Evolutionary conservation across 2,797 vertebrate genomes (phyloP).

Genomic region (Jordanella pulchra): DNA sequence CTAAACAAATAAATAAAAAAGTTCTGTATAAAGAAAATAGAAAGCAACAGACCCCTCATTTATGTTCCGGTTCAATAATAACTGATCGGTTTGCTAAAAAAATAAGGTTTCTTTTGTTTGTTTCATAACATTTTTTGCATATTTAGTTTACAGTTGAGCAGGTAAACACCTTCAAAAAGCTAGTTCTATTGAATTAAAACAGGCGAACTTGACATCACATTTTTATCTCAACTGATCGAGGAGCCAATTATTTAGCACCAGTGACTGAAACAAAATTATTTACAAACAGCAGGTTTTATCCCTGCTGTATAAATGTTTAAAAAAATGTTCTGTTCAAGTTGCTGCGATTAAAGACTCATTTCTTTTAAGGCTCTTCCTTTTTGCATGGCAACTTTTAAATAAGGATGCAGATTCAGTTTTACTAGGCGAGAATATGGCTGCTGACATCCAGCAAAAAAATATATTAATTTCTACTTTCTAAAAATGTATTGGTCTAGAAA

Average conservation of each 20-base stretch:
- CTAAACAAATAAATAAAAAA: too few species aligned
- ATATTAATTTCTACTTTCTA: slow-evolving; percentile 19
- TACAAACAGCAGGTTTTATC: not conserved
- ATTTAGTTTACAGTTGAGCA: not conserved
- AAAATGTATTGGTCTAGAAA: slow-evolving; percentile 30
- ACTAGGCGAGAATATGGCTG: slow-evolving; percentile 5
- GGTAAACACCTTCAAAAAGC: rapidly evolving
- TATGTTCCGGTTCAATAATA: not conserved
- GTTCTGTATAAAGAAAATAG: too few species aligned
- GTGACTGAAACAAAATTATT: not conserved
- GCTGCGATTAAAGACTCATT: not conserved
- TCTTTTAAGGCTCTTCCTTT: not conserved
- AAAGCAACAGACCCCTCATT: not conserved
- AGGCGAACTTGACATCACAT: not conserved
- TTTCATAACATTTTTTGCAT: not conserved
- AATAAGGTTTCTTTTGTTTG: not conserved
- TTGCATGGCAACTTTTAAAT: not conserved
- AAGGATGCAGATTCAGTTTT: not conserved
- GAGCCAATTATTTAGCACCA: not conserved
- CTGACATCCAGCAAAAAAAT: slow-evolving; percentile 46
- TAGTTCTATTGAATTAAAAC: too few species aligned
- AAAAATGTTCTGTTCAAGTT: not conserved
- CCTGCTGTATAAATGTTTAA: not conserved
- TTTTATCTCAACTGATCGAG: not conserved
- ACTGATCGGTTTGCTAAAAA: not conserved